Base-by-base conservation (phyloP, 1,140 invertebrate genomes). In the Brachionus plicatilis region DNA sequence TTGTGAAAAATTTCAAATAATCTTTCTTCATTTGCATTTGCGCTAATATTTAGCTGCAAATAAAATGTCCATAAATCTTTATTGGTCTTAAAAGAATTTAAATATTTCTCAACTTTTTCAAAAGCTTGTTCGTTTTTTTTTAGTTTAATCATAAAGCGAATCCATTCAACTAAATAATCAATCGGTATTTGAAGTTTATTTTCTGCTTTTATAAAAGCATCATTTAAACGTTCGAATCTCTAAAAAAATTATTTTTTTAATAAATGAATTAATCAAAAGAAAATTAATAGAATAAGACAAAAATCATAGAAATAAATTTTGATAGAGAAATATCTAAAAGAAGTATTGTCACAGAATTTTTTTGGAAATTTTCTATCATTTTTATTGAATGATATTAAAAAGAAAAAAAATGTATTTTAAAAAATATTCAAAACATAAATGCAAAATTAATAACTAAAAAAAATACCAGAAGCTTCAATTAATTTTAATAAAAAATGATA, bases 161-260 rank as follows among this genome's bases (percentile, higher is more conserved):
- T 82, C 79, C 65, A 82, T 37, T 82, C 45, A 37, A 76, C 27
- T 17, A 76, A 50, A 76, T 76, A 76, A 27, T 76, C 45, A 27
- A 76, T 3, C 0, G 43, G 5, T 1, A 76, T 11, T 50, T 47
- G 8, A 76, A 37, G 14, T 29, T 76, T 76, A 14, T 9, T 27
- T 14, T 76, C 45, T 24, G 45, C 20, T 50, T 76, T 47, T 1
- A 3, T 11, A 9, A 47, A 76, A 76, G 72, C 72, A 50, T 76
- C 72, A 33, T 76, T 76, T 43, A 82, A 66, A 3, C 79, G 50
- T 47, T 82, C 79, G 11, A 82, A 82, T 65, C 79, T 82, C 79
- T 33, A 27, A 60, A 41, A 17, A 53, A 56, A 5, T 56, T 56
- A 5, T 72, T 41, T 45, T 27, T 41, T 45, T 33, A 1, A 47